These are phyloP conservation scores for Corydoras maculifer DNA, from an alignment of 2,113 vertebrate genomes.

Conservation along the genomic window DNA sequence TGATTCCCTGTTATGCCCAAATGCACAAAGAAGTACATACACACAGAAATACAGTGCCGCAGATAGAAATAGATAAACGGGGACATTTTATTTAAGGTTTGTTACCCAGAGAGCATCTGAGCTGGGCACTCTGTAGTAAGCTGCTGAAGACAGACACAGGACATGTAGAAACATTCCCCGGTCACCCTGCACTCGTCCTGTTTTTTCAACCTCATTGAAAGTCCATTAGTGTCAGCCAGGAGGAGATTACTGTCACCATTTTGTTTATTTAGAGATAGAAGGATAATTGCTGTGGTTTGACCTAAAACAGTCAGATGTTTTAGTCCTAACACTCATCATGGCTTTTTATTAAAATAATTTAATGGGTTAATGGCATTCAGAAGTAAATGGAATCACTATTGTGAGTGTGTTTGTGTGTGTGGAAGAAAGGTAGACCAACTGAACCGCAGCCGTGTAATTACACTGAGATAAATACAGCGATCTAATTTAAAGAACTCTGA, in stretches of 20 bases:
- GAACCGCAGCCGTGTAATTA: slow-evolving; percentile 64
- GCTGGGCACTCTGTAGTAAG: background rate
- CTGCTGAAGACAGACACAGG: slow-evolving; percentile 19
- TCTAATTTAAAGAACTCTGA: slow-evolving; percentile 60
- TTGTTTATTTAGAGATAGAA: slow-evolving; percentile 40
- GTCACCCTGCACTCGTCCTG: slow-evolving; percentile 37
- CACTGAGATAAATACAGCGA: slow-evolving; percentile 58
- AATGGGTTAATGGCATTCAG: slow-evolving; percentile 68
- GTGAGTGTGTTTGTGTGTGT: slow-evolving; percentile 12
- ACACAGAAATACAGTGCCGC: too few species aligned
- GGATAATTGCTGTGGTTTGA: slow-evolving; percentile 48
- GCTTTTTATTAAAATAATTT: slow-evolving; percentile 58
- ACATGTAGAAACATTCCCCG: slow-evolving; percentile 24
- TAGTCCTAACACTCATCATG: slow-evolving; percentile 35
- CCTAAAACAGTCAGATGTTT: slow-evolving; percentile 46
- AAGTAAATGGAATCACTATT: slow-evolving; percentile 39
- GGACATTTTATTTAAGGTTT: slow-evolving; percentile 18
- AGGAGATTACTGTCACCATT: slow-evolving; percentile 53
- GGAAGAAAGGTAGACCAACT: slow-evolving; percentile 12
- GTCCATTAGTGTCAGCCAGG: slow-evolving; percentile 63
- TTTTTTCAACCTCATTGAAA: slow-evolving; percentile 63
- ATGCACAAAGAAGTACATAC: background rate
- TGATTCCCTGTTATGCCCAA: background rate
- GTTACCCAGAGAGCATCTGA: slow-evolving; percentile 4
- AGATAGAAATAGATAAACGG: background rate